Conservation (phyloP, 2,888 invertebrate genomes). For the Tanytarsus gracilentus region DNA sequence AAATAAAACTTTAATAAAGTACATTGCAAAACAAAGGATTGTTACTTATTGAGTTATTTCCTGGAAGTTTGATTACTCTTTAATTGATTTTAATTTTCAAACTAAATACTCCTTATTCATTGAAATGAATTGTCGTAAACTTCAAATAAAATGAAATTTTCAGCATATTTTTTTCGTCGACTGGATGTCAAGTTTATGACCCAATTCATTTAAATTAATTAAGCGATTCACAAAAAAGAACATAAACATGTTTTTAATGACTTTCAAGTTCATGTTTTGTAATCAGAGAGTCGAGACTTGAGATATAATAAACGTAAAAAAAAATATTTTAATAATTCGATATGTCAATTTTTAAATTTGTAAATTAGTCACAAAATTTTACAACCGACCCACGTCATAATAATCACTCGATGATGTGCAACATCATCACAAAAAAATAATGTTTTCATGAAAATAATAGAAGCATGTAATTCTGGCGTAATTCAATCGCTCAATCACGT, state of each 20-base stretch:
- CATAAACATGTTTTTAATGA: neutral
- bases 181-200: slow-evolving; percentile 14
- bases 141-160: neutral
- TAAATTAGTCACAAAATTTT: too few species aligned
- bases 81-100: neutral
- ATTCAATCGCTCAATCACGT: too few species aligned
- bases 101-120: neutral
- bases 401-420: too few species aligned
- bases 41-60: too few species aligned
- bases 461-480: too few species aligned
- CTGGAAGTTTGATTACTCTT: too few species aligned
- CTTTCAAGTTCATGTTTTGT: slow-evolving; percentile 12
- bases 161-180: neutral
- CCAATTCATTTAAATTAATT: slow-evolving; percentile 20
- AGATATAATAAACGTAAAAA: too few species aligned
- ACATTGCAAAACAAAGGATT: neutral
- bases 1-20: neutral
- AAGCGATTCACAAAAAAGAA: neutral
- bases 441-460: too few species aligned
- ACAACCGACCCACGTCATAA: too few species aligned
- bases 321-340: too few species aligned
- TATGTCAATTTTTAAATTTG: too few species aligned
- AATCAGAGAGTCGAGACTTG: neutral
- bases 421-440: too few species aligned
- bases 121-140: neutral